Percentiles rank a stretch among this genome's conserved stretches.
These are phyloP conservation scores for Allygus modestus DNA, from an alignment of 2,888 invertebrate species.

Conservation along the genomic window DNA sequence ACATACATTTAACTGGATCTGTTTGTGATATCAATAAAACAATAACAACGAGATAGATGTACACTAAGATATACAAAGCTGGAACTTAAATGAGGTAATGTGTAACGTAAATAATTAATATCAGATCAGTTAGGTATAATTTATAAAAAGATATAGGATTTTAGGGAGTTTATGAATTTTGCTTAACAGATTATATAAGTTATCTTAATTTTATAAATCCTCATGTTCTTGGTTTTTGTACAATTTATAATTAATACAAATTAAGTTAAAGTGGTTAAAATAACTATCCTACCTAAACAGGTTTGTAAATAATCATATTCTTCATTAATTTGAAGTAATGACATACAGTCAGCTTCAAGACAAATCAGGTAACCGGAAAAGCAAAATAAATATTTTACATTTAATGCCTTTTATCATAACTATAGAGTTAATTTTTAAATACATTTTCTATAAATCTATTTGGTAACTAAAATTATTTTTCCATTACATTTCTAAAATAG, in stretches of 20 bases:
- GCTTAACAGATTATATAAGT: no score
- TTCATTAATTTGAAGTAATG: no score
- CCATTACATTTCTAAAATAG: conserved; percentile 8
- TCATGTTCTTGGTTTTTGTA: no score
- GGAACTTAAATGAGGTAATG: background rate
- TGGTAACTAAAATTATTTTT: conserved; percentile 19
- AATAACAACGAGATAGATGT: background rate
- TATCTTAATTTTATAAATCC: no score
- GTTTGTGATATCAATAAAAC: conserved; percentile 12
- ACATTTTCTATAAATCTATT: conserved; percentile 29
- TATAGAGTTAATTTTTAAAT: background rate
- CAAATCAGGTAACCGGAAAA: background rate
- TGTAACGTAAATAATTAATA: background rate
- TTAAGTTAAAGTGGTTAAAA: no score
- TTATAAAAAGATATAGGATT: background rate
- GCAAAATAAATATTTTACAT: background rate
- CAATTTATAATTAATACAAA: no score
- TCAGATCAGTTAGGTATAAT: background rate
- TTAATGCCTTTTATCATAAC: background rate
- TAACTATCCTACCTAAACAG: no score
- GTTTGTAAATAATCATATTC: no score
- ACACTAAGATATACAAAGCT: background rate
- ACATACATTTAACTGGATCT: conserved; percentile 44
- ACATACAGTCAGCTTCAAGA: no score
- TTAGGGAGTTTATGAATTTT: no score